Base-by-base conservation (phyloP, 2,797 vertebrate species). In the Anas bernieri region DNA sequence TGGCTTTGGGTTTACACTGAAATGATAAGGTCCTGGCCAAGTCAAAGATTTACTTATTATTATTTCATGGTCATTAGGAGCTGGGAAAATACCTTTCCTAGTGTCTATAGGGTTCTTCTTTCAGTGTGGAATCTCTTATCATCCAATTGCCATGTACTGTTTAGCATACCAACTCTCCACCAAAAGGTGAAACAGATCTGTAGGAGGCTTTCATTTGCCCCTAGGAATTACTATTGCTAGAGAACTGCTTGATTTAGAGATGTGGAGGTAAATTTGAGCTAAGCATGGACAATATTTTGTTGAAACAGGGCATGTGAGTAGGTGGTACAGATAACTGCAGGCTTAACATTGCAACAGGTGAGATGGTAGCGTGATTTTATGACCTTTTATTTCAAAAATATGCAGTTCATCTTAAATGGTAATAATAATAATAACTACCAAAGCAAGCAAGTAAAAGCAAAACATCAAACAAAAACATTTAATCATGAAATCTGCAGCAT, bases 171-270 rank as follows among this genome's bases (percentile, higher is more conserved):
- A 86, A 64, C 69, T 82, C n/a, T 85, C 83, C 11, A 90, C 79
- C 92, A 91, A 93, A 95, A 94, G 61, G 61, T 75, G 43, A 48
- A 48, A 90, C 7, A 15, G 41, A 70, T 94, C 93, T 79, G 72
- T 61, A 74, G 63, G 41, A 56, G 31, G 72, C 64, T 88, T 93
- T 95, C 63, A 80, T 66, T 87, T 90, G 72, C 87, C 79, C 63
- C 83, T 74, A 59, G 54, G 78, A 88, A 77, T 88, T 94, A 26
- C 14, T 28, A 28, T 28, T 52, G 50, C 13, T 50, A 50, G 46
- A 20, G 80, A 46, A 74, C 78, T 94, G 86, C 83, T 70, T 75
- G 48, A 82, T 92, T 94, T 46, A 39, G 23, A 94, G 77, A 37
- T 59, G 18, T 66, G 56, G 64, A 22, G 25, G 30, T 43, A 88